These are phyloP conservation scores for Drosophila suzukii DNA, from an alignment of 1,140 invertebrate species.

Conservation along the genomic window DNA sequence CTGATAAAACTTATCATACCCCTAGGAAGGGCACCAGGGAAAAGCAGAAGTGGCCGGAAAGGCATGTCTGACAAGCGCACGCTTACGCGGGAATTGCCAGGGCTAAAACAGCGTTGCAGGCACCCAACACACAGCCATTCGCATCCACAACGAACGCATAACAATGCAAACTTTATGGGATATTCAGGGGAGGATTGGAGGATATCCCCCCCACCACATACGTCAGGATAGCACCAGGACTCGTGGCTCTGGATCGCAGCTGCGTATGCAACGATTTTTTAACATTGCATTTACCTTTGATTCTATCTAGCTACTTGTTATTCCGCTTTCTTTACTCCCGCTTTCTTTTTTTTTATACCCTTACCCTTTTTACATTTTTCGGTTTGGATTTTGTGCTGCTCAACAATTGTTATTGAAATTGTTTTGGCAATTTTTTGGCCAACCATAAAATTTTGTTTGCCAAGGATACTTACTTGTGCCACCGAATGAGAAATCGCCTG, in stretches of 20 bases:
- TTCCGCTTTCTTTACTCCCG: conserved; percentile 16
- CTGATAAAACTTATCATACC: not conserved
- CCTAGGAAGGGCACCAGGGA: not conserved
- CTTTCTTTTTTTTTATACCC: not conserved
- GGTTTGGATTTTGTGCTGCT: conserved; percentile 53
- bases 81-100: conserved; percentile 64
- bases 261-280: conserved; percentile 68
- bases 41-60: conserved; percentile 14
- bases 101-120: conserved; percentile 39
- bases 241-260: conserved; percentile 42
- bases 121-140: conserved; percentile 18
- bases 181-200: conserved; percentile 5
- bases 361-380: conserved; percentile 4
- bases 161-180: conserved; percentile 81
- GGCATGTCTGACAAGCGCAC: conserved; percentile 33
- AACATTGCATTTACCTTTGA: conserved; percentile 79
- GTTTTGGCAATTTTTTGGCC: conserved; percentile 66
- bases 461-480: conserved; percentile 91
- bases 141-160: conserved; percentile 70
- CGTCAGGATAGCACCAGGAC: conserved; percentile 21
- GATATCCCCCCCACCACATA: conserved; percentile 10
- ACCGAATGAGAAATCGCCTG: conserved; percentile 93
- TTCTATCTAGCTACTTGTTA: conserved; percentile 59
- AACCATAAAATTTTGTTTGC: conserved; percentile 75
- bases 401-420: conserved; percentile 81